Evolutionary conservation across 2,797 vertebrate species (phyloP), one percentile per base, ranked within the genome.

Genomic region (Gorsachius magnificus): DNA sequence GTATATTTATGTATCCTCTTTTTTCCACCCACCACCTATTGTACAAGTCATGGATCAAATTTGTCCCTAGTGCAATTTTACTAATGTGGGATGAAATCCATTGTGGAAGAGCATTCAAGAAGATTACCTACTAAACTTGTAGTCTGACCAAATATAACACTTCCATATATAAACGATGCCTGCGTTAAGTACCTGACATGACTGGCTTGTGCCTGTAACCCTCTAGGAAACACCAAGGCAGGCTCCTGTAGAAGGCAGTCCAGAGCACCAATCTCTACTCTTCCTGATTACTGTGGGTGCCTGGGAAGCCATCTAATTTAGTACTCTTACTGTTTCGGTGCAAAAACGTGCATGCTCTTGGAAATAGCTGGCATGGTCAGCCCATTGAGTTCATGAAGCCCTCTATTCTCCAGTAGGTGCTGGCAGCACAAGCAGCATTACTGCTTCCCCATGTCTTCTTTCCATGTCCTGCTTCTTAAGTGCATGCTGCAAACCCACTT

Each of bases 281-380:
- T 70, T 69, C 19, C 10, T 78, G 29, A 46, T 46, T n/a, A 50
- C 29, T 38, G 13, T 28, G 16, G 4, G 4, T 93, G 11, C 36
- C 15, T 38, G 33, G 20, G 20, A 83, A 75, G 15, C 9, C 4
- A 50, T 29, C 7, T 53, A 24, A 26, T 60, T 78, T 48, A 57
- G 26, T n/a, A 35, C 4, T n/a, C 28, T 29, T 46, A 14, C 16
- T n/a, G 6, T 14, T 48, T 21, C 2, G 1, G 3, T 36, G 22
- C 13, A 71, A 68, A 91, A 78, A 9, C 3, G 2, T 5, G 1
- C 38, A 56, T 16, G 7, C 10, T 35, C 11, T 87, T 68, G 14
- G 57, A 74, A 81, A 45, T 5, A 68, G 61, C 12, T 45, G 25
- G 4, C 8, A 28, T 12, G 13, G 48, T 70, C 36, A 92, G 20